A percentile compares a stretch with the other conserved stretches of the same genome.
Conservation (phyloP, 2,797 vertebrate species). For the Arnoldichthys spilopterus region DNA sequence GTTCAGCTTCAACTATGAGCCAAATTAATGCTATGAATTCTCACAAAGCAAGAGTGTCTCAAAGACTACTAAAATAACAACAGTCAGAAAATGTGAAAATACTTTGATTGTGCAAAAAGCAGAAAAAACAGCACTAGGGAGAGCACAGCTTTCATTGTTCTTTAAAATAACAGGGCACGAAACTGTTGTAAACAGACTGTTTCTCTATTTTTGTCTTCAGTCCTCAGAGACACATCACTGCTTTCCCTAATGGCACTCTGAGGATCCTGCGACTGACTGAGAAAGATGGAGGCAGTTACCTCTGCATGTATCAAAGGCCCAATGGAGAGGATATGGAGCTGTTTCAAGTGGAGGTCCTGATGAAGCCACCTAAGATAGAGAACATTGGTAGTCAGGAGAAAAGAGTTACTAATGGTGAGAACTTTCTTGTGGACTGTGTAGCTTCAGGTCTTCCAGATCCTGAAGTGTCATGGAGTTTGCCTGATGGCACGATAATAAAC, state of each 20-base stretch:
- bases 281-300: conserved; percentile 78
- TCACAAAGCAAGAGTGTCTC: neutral
- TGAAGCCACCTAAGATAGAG: conserved; percentile 81
- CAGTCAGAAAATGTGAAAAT: neutral
- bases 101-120: neutral
- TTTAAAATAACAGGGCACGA: conserved; percentile 24
- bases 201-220: conserved; percentile 64
- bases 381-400: conserved; percentile 71
- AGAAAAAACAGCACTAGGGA: neutral
- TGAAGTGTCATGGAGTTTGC: conserved; percentile 82
- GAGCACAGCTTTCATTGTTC: conserved; percentile 10
- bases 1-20: neutral
- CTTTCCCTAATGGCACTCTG: conserved; percentile 80
- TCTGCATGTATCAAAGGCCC: conserved; percentile 78
- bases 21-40: conserved; percentile 8
- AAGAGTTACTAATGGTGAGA: conserved; percentile 76
- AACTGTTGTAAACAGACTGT: conserved; percentile 29
- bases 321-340: conserved; percentile 81
- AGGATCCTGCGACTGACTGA: conserved; percentile 81
- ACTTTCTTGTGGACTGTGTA: conserved; percentile 83
- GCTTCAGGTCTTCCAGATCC: conserved; percentile 82
- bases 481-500: conserved; percentile 82
- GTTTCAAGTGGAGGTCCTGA: conserved; percentile 80
- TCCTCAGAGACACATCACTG: conserved; percentile 77
- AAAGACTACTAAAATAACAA: conserved; percentile 7